phyloP scores from a whole-genome alignment of 2,888 invertebrate genomes.

The Tigriopus californicus region DNA sequence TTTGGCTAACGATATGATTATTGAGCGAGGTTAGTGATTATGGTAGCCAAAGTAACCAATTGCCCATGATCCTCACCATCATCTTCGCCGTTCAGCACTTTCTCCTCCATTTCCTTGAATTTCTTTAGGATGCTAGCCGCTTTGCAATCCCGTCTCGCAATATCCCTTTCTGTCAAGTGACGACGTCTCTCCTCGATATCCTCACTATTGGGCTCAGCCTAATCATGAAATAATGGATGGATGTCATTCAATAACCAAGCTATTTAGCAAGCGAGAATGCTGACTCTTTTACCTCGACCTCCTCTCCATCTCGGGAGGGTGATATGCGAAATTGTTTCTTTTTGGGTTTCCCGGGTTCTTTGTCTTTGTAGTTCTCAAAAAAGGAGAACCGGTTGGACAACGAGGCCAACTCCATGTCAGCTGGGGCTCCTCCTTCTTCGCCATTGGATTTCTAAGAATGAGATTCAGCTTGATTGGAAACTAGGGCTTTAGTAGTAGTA shows the following conservation, averaged over 20 bases:
- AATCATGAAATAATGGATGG: too few relatives aligned
- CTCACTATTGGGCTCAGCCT: background rate
- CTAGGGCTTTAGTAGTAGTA: background rate
- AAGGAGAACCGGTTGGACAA: conserved; percentile 12
- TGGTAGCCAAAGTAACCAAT: too few relatives aligned
- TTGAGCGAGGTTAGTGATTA: too few relatives aligned
- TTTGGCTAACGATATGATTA: too few relatives aligned
- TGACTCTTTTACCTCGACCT: too few relatives aligned
- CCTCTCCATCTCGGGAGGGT: background rate
- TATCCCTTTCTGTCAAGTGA: background rate
- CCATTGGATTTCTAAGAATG: background rate
- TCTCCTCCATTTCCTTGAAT: conserved; percentile 15
- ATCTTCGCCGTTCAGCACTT: conserved; percentile 12
- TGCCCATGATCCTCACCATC: background rate
- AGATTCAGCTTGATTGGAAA: background rate
- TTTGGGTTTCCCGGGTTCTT: background rate
- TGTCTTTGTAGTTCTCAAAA: conserved; percentile 11
- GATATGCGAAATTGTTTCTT: background rate
- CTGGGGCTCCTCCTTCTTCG: background rate
- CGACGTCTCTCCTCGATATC: background rate
- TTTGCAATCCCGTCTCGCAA: conserved; percentile 12
- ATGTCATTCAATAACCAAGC: too few relatives aligned
- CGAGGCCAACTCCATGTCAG: background rate
- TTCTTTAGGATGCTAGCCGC: conserved; percentile 13
- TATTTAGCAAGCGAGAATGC: too few relatives aligned